phyloP scores from a whole-genome alignment of 2,888 invertebrate species.

The Lycocerus yunnanus region DNA sequence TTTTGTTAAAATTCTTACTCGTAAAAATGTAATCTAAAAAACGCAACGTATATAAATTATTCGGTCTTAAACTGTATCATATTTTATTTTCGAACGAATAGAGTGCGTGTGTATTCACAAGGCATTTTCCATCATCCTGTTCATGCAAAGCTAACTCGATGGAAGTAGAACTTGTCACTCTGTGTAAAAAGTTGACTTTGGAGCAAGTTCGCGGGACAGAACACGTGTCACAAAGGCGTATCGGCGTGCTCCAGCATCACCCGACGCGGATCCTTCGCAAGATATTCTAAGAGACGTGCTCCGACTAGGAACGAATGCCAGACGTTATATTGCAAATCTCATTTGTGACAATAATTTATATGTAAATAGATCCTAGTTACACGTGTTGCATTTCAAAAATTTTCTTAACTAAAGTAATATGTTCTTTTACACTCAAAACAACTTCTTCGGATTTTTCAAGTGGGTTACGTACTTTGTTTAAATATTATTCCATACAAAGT shows the following conservation, averaged over 20 bases:
- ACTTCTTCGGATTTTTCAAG: background rate
- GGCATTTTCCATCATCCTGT: slow-evolving; percentile 44
- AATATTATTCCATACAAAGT: background rate
- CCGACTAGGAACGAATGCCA: slow-evolving; percentile 44
- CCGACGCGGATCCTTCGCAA: slow-evolving; percentile 41
- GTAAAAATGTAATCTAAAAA: slow-evolving; percentile 9
- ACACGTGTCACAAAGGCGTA: slow-evolving; percentile 50
- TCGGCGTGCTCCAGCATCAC: slow-evolving; percentile 39
- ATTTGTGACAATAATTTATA: slow-evolving; percentile 57
- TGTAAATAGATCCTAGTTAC: slow-evolving; percentile 54
- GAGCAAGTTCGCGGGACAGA: slow-evolving; percentile 46
- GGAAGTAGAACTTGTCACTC: slow-evolving; percentile 43
- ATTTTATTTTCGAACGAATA: slow-evolving; percentile 35
- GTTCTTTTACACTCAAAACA: background rate
- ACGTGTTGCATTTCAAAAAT: slow-evolving; percentile 49
- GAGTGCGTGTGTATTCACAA: slow-evolving; percentile 39
- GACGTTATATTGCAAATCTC: slow-evolving; percentile 56
- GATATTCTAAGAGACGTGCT: slow-evolving; percentile 49
- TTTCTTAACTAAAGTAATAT: slow-evolving; percentile 26
- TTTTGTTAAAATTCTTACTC: background rate
- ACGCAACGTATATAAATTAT: slow-evolving; percentile 25
- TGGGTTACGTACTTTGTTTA: background rate
- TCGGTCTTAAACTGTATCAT: slow-evolving; percentile 30
- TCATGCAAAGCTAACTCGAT: slow-evolving; percentile 46
- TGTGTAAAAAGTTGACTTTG: slow-evolving; percentile 49